These are phyloP conservation scores for Otocyon megalotis DNA, from an alignment of 2,113 vertebrate species.

Conservation along the genomic window DNA sequence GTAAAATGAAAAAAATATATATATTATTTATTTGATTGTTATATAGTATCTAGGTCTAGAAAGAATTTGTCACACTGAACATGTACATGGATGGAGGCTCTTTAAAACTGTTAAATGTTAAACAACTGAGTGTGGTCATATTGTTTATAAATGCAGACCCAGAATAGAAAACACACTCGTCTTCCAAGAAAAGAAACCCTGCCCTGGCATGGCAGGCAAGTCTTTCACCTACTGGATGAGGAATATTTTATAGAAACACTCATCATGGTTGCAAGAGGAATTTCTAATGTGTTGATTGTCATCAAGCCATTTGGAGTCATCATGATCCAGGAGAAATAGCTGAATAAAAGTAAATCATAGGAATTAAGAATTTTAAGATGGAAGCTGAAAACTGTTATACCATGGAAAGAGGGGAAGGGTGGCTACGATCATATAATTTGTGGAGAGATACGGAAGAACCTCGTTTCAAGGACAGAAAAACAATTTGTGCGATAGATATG, in stretches of 20 bases:
- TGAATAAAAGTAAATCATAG: conserved; percentile 15
- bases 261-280: neutral
- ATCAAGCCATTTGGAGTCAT: neutral
- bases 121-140: neutral
- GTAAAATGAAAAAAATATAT: neutral
- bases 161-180: neutral
- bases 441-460: neutral
- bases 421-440: neutral
- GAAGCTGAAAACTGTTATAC: neutral
- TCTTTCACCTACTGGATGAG: neutral
- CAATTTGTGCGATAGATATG: neutral
- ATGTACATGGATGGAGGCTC: neutral
- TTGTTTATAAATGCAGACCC: neutral
- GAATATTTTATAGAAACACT: neutral
- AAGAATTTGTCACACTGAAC: neutral
- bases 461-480: neutral
- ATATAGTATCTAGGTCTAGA: neutral
- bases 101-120: neutral
- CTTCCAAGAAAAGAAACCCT: neutral
- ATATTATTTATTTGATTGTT: neutral
- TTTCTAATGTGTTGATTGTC: neutral
- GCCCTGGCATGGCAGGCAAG: neutral
- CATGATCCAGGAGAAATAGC: neutral
- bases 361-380: neutral
- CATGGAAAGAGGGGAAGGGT: neutral